A percentile compares a stretch with the other conserved stretches of the same genome.
Evolutionary conservation across 2,113 vertebrate species (phyloP).

Genomic region (Paradisaea rubra): DNA sequence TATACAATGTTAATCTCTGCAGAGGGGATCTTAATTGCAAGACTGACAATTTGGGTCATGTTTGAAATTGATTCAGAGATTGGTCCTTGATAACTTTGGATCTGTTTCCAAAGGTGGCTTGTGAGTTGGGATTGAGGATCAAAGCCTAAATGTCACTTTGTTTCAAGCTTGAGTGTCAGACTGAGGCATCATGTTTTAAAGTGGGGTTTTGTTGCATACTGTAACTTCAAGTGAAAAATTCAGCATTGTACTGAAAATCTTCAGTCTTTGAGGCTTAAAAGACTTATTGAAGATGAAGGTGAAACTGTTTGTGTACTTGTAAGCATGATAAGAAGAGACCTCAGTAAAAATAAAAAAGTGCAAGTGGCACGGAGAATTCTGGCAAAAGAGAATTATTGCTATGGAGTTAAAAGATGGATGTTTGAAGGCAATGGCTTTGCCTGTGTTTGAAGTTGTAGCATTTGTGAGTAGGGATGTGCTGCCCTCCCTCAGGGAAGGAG

Average conservation of each 20-base stretch:
- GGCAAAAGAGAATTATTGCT: neutral
- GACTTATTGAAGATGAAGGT: slow-evolving; percentile 25
- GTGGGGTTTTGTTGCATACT: neutral
- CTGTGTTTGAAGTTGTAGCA: neutral
- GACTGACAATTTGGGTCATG: neutral
- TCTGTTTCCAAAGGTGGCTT: neutral
- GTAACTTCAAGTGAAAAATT: slow-evolving; percentile 13
- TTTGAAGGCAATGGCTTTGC: neutral
- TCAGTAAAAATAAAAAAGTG: neutral
- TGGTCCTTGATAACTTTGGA: neutral
- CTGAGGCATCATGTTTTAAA: neutral
- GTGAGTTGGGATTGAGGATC: neutral
- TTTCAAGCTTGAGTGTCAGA: neutral
- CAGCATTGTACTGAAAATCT: neutral
- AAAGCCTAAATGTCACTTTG: neutral
- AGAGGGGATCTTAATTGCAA: neutral
- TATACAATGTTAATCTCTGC: neutral
- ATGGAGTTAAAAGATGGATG: neutral
- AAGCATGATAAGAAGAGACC: neutral
- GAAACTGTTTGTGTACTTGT: neutral
- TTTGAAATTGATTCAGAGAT: neutral
- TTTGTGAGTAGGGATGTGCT: neutral
- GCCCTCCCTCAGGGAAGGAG: neutral
- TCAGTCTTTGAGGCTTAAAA: neutral
- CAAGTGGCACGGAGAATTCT: neutral